phyloP scores from a whole-genome alignment of 35 echinoderm and acorn worm species.

The Heliocidaris tuberculata region DNA sequence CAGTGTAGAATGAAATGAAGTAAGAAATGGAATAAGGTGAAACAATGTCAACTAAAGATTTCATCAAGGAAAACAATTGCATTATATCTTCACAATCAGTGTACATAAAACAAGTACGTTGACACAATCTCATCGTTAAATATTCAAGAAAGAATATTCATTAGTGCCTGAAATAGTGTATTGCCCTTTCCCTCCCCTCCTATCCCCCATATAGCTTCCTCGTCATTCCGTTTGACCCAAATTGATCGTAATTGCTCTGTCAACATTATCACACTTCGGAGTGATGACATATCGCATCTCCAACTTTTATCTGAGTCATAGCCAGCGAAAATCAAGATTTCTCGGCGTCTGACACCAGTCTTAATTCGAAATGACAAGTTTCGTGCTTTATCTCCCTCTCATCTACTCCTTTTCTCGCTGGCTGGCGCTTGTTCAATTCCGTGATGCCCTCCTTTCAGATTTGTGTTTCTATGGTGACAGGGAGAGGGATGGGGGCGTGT shows the following conservation, averaged over 20 bases:
- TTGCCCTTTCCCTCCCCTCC: neutral
- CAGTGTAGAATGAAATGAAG: neutral
- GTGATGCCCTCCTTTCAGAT: neutral
- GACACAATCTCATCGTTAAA: neutral
- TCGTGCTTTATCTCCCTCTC: neutral
- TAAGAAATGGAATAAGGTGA: neutral
- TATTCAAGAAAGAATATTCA: neutral
- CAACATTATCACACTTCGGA: neutral
- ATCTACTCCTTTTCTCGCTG: neutral
- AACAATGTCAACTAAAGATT: neutral
- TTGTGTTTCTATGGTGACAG: neutral
- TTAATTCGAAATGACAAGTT: slow-evolving; percentile 13
- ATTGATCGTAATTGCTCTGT: slow-evolving; percentile 17
- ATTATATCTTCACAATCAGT: neutral
- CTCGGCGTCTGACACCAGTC: slow-evolving; percentile 7
- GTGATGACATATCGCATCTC: slow-evolving; percentile 8
- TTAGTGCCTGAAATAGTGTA: slow-evolving; percentile 3
- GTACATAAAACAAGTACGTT: neutral
- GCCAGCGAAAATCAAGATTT: neutral
- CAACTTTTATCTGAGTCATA: slow-evolving; percentile 18
- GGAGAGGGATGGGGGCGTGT: neutral
- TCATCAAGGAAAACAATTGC: neutral
- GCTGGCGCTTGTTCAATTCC: slow-evolving; percentile 14
- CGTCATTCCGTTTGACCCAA: slow-evolving; percentile 15
- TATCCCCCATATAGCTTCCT: neutral